Conservation (phyloP, 2,113 vertebrate genomes). For the Vulpes ferrilata region DNA sequence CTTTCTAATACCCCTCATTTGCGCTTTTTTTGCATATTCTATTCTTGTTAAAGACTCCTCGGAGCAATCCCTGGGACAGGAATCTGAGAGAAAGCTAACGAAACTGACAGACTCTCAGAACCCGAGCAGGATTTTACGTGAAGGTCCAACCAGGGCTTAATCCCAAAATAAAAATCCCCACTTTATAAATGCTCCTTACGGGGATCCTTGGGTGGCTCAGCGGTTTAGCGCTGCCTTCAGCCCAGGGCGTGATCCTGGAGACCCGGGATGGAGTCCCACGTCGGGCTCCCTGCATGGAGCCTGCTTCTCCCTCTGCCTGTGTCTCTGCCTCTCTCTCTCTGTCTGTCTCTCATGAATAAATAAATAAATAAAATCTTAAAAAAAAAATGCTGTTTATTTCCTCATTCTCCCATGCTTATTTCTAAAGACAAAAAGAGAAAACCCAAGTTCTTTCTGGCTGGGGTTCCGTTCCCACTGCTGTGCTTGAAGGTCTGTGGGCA, state of each 20-base stretch:
- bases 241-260: too few relatives aligned
- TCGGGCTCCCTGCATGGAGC: too few relatives aligned
- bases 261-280: too few relatives aligned
- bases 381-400: not conserved
- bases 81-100: not conserved
- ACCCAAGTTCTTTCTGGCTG: slow-evolving; percentile 56
- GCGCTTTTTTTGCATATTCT: not conserved
- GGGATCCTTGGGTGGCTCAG: too few relatives aligned
- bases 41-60: not conserved
- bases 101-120: not conserved
- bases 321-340: too few relatives aligned
- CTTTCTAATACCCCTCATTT: not conserved
- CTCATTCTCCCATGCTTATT: not conserved
- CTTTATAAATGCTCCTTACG: not conserved
- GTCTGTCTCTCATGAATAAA: too few relatives aligned
- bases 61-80: not conserved
- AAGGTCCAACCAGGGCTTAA: not conserved
- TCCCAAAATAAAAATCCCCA: not conserved
- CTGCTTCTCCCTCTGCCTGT: too few relatives aligned
- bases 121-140: not conserved
- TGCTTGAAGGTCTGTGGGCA: slow-evolving; percentile 78
- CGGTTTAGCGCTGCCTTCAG: too few relatives aligned
- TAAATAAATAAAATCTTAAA: too few relatives aligned
- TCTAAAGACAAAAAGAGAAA: slow-evolving; percentile 49
- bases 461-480: slow-evolving; percentile 57